phyloP scores from a whole-genome alignment of 2,113 vertebrate genomes.

The Regulus satrapa region DNA sequence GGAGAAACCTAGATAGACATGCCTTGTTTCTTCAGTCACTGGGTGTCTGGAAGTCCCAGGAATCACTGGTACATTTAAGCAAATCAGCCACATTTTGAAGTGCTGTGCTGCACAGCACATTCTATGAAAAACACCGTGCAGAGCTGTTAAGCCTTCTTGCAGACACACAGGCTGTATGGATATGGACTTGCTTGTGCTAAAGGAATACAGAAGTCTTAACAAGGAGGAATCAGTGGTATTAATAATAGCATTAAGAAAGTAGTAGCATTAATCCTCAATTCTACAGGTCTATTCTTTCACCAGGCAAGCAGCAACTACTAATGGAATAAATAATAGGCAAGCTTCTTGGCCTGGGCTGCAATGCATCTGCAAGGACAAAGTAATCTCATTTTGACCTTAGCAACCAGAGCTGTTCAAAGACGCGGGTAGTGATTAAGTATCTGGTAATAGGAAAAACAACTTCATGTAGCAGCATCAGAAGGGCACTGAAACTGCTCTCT shows the following conservation, averaged over 20 bases:
- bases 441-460: neutral
- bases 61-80: neutral
- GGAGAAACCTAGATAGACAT: neutral
- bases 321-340: neutral
- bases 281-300: neutral
- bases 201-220: neutral
- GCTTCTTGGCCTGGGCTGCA: neutral
- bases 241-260: neutral
- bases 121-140: neutral
- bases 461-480: neutral
- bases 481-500: neutral
- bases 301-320: neutral
- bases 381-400: neutral
- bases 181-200: neutral
- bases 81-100: neutral
- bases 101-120: neutral
- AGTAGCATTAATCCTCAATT: neutral
- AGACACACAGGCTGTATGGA: fast-evolving
- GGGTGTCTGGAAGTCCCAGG: neutral
- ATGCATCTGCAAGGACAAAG: neutral
- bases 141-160: neutral
- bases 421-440: neutral
- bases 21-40: neutral
- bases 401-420: neutral
- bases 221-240: neutral